Percentiles rank a stretch among this genome's conserved stretches.
Evolutionary conservation across 2,113 vertebrate species (phyloP).

Genomic region (Orcinus orca): DNA sequence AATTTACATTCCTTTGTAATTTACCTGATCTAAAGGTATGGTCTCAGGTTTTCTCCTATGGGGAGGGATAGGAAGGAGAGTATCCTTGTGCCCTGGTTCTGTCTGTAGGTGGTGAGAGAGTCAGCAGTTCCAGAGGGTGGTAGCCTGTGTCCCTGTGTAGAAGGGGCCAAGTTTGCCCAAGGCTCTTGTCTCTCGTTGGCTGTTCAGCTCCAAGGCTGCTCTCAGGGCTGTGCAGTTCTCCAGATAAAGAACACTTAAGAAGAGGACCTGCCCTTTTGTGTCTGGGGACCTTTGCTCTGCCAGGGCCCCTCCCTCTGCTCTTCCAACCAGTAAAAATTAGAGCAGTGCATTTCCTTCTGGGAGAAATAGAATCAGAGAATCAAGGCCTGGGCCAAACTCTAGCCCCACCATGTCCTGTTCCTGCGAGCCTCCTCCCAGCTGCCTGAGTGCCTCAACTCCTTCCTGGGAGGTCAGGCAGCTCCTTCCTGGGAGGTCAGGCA

Average conservation of each 20-base stretch:
- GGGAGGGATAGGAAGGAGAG: not conserved
- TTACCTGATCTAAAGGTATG: slow-evolving; percentile 1
- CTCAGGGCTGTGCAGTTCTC: not conserved
- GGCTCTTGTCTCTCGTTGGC: not conserved
- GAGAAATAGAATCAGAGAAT: slow-evolving; percentile 45
- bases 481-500: slow-evolving; percentile 17
- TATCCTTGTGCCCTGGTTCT: not conserved
- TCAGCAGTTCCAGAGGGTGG: not conserved
- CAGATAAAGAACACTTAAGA: slow-evolving; percentile 6
- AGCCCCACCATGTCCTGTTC: slow-evolving; percentile 35
- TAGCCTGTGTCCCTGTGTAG: not conserved
- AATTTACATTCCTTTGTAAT: not conserved
- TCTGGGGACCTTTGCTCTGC: slow-evolving; percentile 39
- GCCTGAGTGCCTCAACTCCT: not conserved
- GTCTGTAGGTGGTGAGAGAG: not conserved
- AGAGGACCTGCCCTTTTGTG: slow-evolving; percentile 40
- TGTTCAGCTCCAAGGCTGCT: not conserved
- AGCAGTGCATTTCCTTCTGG: slow-evolving; percentile 61
- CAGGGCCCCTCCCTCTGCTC: slow-evolving; percentile 62
- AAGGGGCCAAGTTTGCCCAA: not conserved
- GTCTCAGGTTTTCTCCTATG: not conserved
- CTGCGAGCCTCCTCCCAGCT: not conserved
- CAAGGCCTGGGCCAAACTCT: slow-evolving; percentile 3
- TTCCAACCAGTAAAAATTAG: slow-evolving; percentile 64
- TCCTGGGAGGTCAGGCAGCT: slow-evolving; percentile 20